These are phyloP conservation scores for Camponotus fellah DNA, from an alignment of 2,888 invertebrate genomes.

Conservation along the genomic window DNA sequence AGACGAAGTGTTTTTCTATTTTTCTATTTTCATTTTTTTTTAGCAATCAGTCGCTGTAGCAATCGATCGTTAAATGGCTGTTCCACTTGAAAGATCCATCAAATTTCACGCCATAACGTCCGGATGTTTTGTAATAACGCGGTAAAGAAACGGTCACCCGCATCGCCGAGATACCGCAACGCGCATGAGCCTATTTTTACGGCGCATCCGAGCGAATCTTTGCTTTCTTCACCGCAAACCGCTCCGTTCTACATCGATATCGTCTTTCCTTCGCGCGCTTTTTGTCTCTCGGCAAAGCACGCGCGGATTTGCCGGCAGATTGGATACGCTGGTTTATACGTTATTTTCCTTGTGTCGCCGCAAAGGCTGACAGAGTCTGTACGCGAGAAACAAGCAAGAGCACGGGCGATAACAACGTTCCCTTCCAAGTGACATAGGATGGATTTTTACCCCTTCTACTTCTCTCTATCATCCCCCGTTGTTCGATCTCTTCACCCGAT, in stretches of 20 bases:
- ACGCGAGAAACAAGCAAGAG: conserved; percentile 25
- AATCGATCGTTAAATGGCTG: conserved; percentile 5
- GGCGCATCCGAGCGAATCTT: conserved; percentile 31
- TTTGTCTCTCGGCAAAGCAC: conserved; percentile 48
- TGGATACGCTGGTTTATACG: conserved; percentile 76
- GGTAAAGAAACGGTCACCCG: conserved; percentile 53
- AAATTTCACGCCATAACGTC: conserved; percentile 32
- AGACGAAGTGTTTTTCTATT: background rate
- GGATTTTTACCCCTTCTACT: background rate
- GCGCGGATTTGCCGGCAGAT: conserved; percentile 74
- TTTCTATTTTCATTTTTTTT: no score
- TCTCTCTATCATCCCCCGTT: background rate
- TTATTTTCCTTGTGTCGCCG: conserved; percentile 64
- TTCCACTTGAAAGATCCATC: background rate
- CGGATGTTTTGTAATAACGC: conserved; percentile 41
- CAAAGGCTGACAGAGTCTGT: conserved; percentile 10
- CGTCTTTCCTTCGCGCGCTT: conserved; percentile 7
- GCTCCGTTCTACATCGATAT: conserved; percentile 12
- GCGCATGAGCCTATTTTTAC: conserved; percentile 40
- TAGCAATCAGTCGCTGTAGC: background rate
- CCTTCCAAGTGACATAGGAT: conserved; percentile 58
- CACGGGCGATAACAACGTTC: conserved; percentile 63
- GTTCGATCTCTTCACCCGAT: conserved; percentile 32
- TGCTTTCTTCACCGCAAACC: background rate
- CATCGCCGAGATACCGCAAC: background rate